These are phyloP conservation scores for Diploscapter pachys DNA, from an alignment of 1,140 invertebrate species.

Conservation along the genomic window DNA sequence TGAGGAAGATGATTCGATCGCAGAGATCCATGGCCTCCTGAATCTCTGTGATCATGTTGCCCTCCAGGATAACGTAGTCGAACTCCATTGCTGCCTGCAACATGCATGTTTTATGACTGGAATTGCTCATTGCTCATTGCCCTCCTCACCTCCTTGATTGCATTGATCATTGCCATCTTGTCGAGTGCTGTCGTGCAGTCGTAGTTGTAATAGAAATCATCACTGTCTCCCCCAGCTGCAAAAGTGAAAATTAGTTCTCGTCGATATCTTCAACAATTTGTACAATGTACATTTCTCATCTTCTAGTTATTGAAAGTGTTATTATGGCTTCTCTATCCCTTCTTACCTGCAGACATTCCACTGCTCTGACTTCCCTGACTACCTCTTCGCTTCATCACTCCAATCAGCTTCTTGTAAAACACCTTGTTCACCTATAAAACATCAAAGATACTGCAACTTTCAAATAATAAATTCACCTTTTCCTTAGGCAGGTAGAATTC, in stretches of 20 bases:
- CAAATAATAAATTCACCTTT: constrained; percentile 1
- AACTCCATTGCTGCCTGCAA: constrained; percentile 1
- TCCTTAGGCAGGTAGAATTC: constrained; percentile 32
- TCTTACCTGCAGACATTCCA: too few species aligned
- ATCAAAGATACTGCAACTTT: too few species aligned
- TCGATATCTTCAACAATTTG: too few species aligned
- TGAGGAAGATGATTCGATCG: constrained; percentile 36
- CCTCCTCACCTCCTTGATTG: constrained; percentile 13
- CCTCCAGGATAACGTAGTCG: constrained; percentile 39
- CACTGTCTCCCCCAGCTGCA: constrained; percentile 2
- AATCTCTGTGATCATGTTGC: constrained; percentile 42
- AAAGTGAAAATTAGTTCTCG: background rate
- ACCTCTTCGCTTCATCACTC: background rate
- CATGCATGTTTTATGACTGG: background rate
- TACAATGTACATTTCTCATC: too few species aligned
- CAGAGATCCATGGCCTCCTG: constrained; percentile 22
- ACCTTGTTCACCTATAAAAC: background rate
- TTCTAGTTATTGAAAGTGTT: too few species aligned
- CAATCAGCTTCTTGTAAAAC: constrained; percentile 13
- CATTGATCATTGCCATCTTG: background rate
- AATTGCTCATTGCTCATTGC: constrained; percentile 16
- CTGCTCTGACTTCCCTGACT: too few species aligned
- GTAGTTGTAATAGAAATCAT: constrained; percentile 33
- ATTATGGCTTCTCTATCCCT: too few species aligned
- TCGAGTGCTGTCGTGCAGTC: constrained; percentile 16